Conservation (phyloP, 2,113 vertebrate genomes). For the Oncorhynchus mykiss region DNA sequence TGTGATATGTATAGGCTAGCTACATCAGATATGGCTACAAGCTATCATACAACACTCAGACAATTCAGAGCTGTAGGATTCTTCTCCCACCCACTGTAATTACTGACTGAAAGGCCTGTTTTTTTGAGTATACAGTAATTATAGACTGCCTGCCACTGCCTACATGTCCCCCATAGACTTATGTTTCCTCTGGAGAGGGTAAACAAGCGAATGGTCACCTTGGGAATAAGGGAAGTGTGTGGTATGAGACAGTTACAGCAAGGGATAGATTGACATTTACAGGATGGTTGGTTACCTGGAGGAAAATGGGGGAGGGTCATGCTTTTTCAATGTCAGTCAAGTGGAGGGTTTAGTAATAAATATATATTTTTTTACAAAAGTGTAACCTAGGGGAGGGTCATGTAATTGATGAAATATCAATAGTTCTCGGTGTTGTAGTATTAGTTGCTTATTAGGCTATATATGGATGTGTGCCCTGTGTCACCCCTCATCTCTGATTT, state of each 20-base stretch:
- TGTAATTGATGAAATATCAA: too few species aligned
- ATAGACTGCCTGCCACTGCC: background rate
- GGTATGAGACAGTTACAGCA: background rate
- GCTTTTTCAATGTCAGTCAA: too few species aligned
- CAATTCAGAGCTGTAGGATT: background rate
- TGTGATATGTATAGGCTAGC: background rate
- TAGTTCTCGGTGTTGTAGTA: too few species aligned
- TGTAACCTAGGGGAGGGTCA: too few species aligned
- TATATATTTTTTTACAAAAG: too few species aligned
- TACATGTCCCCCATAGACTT: background rate
- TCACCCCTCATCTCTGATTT: too few species aligned
- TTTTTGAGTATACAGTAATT: background rate
- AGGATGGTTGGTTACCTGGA: too few species aligned
- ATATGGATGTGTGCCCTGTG: too few species aligned
- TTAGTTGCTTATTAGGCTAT: too few species aligned
- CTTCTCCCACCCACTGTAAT: background rate
- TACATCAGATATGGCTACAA: background rate
- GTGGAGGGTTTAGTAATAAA: too few species aligned
- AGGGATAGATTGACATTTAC: background rate
- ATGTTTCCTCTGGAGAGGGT: background rate
- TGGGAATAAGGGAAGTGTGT: background rate
- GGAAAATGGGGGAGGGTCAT: too few species aligned
- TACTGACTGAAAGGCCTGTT: background rate
- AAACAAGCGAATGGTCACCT: background rate
- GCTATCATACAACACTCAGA: background rate